Evolutionary conservation across 2,888 invertebrate species (phyloP).

Genomic region (Pyrrhia umbra): DNA sequence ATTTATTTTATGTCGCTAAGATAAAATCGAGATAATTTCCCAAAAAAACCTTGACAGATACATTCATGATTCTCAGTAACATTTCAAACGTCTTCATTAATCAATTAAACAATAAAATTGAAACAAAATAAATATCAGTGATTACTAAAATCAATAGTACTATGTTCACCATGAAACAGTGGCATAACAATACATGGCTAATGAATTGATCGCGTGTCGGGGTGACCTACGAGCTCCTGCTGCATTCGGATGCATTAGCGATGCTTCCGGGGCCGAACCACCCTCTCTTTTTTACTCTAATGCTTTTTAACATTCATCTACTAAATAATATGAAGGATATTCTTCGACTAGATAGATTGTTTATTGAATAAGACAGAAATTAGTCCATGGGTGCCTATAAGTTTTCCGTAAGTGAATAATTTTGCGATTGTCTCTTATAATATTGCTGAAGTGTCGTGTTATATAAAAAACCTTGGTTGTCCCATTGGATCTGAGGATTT

Average conservation of each 20-base stretch:
- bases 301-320: conserved; percentile 48
- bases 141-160: conserved; percentile 53
- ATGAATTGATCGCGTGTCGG: conserved; percentile 87
- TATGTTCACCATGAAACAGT: conserved; percentile 61
- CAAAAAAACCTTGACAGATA: background rate
- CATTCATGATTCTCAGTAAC: background rate
- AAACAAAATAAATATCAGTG: conserved; percentile 31
- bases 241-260: conserved; percentile 90
- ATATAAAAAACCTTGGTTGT: no score
- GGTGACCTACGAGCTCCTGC: conserved; percentile 72
- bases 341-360: no score
- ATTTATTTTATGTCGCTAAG: no score
- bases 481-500: no score
- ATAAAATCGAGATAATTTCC: no score
- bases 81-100: background rate
- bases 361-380: no score
- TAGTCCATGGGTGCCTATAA: no score
- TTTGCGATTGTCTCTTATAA: no score
- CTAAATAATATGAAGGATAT: background rate
- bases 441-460: no score
- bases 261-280: conserved; percentile 82
- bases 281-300: conserved; percentile 62
- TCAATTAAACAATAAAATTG: background rate
- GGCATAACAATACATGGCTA: conserved; percentile 79
- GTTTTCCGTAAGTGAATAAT: no score